phyloP scores from a whole-genome alignment of 2,113 vertebrate genomes.

The Lasiurus borealis region DNA sequence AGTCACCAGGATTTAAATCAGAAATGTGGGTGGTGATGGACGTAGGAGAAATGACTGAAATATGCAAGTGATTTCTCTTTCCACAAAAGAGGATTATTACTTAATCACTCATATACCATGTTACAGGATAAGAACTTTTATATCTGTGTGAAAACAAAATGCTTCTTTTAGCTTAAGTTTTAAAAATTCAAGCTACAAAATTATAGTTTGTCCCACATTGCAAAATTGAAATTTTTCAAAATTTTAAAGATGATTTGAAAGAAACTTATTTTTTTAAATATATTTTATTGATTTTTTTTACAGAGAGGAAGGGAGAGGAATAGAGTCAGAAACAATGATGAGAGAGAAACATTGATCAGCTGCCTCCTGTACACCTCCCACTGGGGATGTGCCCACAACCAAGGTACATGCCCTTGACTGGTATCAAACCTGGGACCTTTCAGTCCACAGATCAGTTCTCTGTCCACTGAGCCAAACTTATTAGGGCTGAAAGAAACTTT shows the following conservation, averaged over 20 bases:
- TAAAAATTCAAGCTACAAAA: not conserved
- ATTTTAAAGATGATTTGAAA: not conserved
- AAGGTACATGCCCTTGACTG: too few species aligned
- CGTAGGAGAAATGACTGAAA: not conserved
- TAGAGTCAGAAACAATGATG: too few species aligned
- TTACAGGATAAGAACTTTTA: not conserved
- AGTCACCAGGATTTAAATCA: not conserved
- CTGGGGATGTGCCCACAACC: too few species aligned
- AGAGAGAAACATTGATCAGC: too few species aligned
- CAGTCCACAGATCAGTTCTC: too few species aligned
- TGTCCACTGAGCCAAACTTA: too few species aligned
- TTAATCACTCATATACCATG: not conserved
- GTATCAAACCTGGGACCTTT: too few species aligned
- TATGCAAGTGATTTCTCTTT: not conserved
- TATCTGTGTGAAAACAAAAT: not conserved
- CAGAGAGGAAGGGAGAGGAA: too few species aligned
- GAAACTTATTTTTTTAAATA: not conserved
- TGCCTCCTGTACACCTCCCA: too few species aligned
- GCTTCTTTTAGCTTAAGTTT: not conserved
- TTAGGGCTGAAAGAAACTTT: not conserved
- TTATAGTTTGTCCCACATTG: not conserved
- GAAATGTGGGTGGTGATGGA: not conserved
- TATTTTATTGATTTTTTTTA: too few species aligned
- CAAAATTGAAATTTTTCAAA: conserved; percentile 15
- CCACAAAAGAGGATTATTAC: not conserved